Evolutionary conservation across 1,140 invertebrate species (phyloP).

Genomic region (Euborellia annulipes): DNA sequence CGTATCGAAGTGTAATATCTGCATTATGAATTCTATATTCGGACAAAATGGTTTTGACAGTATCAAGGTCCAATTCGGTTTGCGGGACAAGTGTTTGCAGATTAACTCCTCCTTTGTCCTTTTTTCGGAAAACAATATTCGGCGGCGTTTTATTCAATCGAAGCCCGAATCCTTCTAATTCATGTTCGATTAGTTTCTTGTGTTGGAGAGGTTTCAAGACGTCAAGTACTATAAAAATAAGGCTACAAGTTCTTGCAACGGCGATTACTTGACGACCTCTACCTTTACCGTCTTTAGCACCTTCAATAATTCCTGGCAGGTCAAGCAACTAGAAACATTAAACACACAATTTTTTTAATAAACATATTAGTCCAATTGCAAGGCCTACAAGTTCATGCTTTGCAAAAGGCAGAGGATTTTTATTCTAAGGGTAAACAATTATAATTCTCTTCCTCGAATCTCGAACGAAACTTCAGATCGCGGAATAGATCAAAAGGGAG

Average conservation of each 20-base stretch:
- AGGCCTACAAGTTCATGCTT: no score
- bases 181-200: constrained; percentile 91
- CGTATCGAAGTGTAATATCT: constrained; percentile 84
- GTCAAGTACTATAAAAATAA: constrained; percentile 97
- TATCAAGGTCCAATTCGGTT: constrained; percentile 87
- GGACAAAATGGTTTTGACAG: constrained; percentile 88
- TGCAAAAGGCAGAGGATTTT: no score
- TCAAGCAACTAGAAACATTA: constrained; percentile 63
- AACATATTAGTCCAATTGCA: no score
- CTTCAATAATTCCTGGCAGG: constrained; percentile 99
- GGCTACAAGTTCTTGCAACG: constrained; percentile 92
- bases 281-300: constrained; percentile 99
- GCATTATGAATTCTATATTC: constrained; percentile 99
- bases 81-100: constrained; percentile 77
- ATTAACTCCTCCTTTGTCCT: constrained; percentile 96
- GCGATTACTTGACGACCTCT: constrained; percentile 98
- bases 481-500: no score
- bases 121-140: constrained; percentile 89
- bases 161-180: constrained; percentile 97
- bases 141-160: constrained; percentile 93
- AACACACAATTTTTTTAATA: no score
- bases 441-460: no score
- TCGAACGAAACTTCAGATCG: no score
- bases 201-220: constrained; percentile 94
- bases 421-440: constrained; percentile 8